These are phyloP conservation scores for Melanotaenia trifasciata DNA, from an alignment of 2,797 vertebrate species.

Conservation along the genomic window DNA sequence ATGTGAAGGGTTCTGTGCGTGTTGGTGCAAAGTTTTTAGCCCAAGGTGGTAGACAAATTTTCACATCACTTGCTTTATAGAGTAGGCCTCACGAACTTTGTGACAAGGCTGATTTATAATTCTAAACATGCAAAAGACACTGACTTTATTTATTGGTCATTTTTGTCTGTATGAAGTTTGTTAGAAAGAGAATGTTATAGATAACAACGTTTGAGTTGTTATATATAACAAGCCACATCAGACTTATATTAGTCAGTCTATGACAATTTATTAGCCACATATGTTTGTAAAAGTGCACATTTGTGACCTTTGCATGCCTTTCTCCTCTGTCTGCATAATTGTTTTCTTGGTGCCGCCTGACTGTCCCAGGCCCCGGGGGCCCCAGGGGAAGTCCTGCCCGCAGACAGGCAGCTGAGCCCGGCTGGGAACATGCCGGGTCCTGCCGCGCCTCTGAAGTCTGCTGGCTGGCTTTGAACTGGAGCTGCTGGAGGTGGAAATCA, in stretches of 20 bases:
- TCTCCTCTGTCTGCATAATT: conserved; percentile 70
- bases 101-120: conserved; percentile 33
- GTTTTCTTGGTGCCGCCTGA: conserved; percentile 80
- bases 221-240: background rate
- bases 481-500: conserved; percentile 83
- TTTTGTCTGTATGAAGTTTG: background rate
- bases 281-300: conserved; percentile 22
- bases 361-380: conserved; percentile 75
- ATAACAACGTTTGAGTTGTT: background rate
- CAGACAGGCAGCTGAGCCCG: conserved; percentile 78
- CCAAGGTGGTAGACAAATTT: conserved; percentile 50
- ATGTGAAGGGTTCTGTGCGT: conserved; percentile 42
- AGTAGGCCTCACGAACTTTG: conserved; percentile 29
- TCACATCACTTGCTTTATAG: conserved; percentile 38
- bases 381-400: conserved; percentile 82
- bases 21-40: conserved; percentile 60
- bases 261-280: background rate
- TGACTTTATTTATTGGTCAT: background rate
- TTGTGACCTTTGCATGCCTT: conserved; percentile 60
- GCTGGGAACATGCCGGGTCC: conserved; percentile 81
- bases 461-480: conserved; percentile 81
- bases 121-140: background rate
- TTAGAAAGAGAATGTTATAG: background rate
- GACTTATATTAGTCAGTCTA: background rate
- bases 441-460: conserved; percentile 83